Conservation (phyloP, 2,888 invertebrate species). For the Sinhomidia bicolor region DNA sequence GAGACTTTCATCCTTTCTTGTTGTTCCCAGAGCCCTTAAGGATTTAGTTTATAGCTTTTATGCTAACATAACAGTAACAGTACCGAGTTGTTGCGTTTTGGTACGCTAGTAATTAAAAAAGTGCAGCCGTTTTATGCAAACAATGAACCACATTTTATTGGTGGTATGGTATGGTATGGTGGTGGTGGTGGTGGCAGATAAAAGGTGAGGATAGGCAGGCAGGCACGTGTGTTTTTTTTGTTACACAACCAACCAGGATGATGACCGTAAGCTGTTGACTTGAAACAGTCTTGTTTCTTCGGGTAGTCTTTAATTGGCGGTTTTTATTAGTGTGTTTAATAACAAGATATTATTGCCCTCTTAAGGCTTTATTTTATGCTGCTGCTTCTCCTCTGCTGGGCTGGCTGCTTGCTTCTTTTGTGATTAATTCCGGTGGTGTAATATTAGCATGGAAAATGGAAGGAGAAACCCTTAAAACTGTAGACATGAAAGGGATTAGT, state of each 20-base stretch:
- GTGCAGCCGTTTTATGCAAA: background rate
- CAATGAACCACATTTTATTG: background rate
- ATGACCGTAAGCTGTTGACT: conserved; percentile 9
- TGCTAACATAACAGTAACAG: no score
- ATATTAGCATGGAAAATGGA: background rate
- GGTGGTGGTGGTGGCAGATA: no score
- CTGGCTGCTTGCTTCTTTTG: no score
- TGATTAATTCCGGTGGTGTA: background rate
- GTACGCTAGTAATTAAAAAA: no score
- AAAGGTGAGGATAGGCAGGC: no score
- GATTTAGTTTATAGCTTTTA: background rate
- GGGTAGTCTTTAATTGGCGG: conserved; percentile 10
- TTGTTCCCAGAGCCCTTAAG: conserved; percentile 13
- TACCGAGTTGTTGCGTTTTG: no score
- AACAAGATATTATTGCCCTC: no score
- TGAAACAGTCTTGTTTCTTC: background rate
- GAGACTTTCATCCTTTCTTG: background rate
- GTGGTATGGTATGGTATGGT: no score
- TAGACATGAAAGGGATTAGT: no score
- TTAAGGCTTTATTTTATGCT: background rate
- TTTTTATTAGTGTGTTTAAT: conserved; percentile 9
- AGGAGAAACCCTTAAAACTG: no score
- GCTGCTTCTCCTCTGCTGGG: no score
- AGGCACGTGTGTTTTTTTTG: background rate
- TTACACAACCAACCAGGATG: background rate